A percentile compares a stretch with the other conserved stretches of the same genome.
These are phyloP conservation scores for Alces alces DNA, from an alignment of 2,113 vertebrate species.

Conservation along the genomic window DNA sequence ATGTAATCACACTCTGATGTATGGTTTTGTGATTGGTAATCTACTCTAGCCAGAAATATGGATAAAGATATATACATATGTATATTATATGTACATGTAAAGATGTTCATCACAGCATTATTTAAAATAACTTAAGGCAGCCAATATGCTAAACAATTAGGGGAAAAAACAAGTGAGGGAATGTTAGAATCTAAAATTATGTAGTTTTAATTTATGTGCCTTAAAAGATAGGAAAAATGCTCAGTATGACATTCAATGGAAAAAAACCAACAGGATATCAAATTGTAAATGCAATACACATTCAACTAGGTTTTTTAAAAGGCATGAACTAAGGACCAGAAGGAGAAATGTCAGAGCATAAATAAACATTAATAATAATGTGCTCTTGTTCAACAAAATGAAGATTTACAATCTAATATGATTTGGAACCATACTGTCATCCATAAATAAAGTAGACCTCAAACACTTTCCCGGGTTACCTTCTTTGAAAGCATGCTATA, in stretches of 20 bases:
- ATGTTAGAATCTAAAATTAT: background rate
- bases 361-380: background rate
- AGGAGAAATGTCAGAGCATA: background rate
- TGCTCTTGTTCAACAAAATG: background rate
- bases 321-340: background rate
- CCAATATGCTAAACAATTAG: background rate
- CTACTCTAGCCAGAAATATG: background rate
- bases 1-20: background rate
- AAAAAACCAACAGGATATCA: background rate
- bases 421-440: background rate
- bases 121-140: background rate
- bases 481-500: background rate
- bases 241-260: background rate
- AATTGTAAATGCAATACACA: background rate
- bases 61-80: background rate
- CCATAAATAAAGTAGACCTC: constrained; percentile 9
- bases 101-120: background rate
- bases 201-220: background rate
- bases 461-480: background rate
- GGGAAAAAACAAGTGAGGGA: background rate
- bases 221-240: background rate
- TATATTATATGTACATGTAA: background rate
- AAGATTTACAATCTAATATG: background rate
- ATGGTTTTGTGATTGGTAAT: background rate
- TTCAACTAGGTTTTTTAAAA: background rate